Conservation (phyloP, 1,140 invertebrate genomes). For the Drosophila santomea region DNA sequence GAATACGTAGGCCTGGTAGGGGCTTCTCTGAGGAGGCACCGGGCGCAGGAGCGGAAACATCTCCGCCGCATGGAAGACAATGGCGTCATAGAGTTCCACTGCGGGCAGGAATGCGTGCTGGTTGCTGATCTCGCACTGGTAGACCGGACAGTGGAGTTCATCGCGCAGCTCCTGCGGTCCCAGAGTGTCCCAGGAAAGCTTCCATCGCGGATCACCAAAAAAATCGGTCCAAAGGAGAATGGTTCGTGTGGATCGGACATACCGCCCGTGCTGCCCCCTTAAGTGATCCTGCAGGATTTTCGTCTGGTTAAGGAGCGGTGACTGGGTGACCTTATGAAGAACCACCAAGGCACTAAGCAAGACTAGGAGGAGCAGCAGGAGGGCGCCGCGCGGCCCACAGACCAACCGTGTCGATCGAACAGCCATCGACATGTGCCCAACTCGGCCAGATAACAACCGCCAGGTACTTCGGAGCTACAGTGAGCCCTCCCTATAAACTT, state of each 20-base stretch:
- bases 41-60: constrained; percentile 43
- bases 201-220: constrained; percentile 72
- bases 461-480: background rate
- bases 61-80: constrained; percentile 83
- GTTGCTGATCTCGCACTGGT: constrained; percentile 72
- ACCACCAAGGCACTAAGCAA: constrained; percentile 18
- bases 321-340: constrained; percentile 41
- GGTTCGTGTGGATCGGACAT: constrained; percentile 19
- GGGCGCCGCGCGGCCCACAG: constrained; percentile 7
- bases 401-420: constrained; percentile 42
- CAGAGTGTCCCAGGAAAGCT: constrained; percentile 55
- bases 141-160: constrained; percentile 56
- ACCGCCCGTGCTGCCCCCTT: background rate
- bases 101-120: constrained; percentile 58
- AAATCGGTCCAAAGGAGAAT: constrained; percentile 77
- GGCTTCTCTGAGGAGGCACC: constrained; percentile 25
- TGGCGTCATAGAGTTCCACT: constrained; percentile 81
- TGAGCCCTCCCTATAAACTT: background rate
- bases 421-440: constrained; percentile 53
- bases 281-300: constrained; percentile 55
- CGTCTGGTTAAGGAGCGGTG: constrained; percentile 69
- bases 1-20: constrained; percentile 68
- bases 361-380: constrained; percentile 24
- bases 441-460: constrained; percentile 11
- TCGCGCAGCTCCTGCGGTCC: constrained; percentile 63